Evolutionary conservation across 64 coral and sea anemone genomes (phyloP).

Genomic region (Dendrophyllia cribrosa): DNA sequence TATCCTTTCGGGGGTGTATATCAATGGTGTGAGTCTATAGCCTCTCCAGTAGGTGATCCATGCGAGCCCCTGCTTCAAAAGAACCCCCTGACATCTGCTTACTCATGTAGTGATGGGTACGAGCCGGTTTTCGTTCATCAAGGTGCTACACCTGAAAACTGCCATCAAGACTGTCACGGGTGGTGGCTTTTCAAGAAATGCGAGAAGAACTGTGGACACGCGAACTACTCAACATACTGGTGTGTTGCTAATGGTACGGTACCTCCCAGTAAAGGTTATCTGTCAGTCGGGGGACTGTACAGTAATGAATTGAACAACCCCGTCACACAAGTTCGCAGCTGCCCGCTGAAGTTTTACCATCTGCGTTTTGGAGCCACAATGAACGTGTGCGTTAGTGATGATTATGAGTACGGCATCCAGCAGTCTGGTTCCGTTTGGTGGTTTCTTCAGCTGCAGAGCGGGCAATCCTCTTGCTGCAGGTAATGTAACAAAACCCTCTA

Average conservation of each 20-base stretch:
- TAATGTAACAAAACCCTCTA: conserved; percentile 60
- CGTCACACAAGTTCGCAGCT: conserved; percentile 55
- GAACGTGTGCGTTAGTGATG: conserved; percentile 95
- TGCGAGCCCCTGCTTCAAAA: conserved; percentile 78
- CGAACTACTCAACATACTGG: conserved; percentile 75
- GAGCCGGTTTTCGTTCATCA: conserved; percentile 81
- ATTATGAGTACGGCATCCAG: conserved; percentile 76
- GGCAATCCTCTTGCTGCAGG: conserved; percentile 73
- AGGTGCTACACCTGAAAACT: conserved; percentile 69
- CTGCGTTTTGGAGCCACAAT: conserved; percentile 87
- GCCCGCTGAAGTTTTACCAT: conserved; percentile 89
- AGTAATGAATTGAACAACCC: conserved; percentile 62
- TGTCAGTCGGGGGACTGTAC: conserved; percentile 93
- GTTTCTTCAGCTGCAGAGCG: conserved; percentile 86
- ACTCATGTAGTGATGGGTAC: conserved; percentile 82
- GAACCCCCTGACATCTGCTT: conserved; percentile 75
- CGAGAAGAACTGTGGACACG: conserved; percentile 68
- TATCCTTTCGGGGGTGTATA: conserved; percentile 95
- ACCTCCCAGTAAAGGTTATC: conserved; percentile 70
- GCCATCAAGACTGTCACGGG: conserved; percentile 63
- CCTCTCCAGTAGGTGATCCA: conserved; percentile 58
- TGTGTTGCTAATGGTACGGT: conserved; percentile 74
- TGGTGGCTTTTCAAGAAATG: conserved; percentile 80
- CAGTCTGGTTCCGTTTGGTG: conserved; percentile 86
- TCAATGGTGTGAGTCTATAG: conserved; percentile 74